Conservation (phyloP, 1,140 invertebrate species). For the Portunus trituberculatus region DNA sequence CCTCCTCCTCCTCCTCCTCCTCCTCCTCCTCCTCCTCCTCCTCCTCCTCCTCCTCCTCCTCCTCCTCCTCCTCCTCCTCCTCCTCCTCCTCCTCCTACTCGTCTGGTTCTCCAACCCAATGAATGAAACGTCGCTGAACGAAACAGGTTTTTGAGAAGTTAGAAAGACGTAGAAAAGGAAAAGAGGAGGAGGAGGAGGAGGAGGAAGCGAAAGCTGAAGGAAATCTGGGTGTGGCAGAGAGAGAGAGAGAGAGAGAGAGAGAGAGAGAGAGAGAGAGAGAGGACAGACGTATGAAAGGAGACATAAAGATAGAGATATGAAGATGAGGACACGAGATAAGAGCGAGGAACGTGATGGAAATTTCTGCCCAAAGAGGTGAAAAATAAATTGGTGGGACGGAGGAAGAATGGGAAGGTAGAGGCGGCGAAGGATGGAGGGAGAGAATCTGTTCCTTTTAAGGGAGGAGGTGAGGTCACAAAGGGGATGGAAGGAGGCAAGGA, state of each 20-base stretch:
- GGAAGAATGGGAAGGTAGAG: neutral
- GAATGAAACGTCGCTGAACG: neutral
- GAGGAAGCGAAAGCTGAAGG: too few species aligned
- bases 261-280: constrained; percentile 37
- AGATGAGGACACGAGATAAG: neutral
- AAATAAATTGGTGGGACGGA: neutral
- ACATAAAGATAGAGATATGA: neutral
- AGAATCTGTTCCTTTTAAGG: neutral
- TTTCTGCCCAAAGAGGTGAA: neutral
- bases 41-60: neutral
- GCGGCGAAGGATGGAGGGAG: neutral
- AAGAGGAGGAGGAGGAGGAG: neutral
- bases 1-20: neutral
- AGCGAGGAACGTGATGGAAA: neutral
- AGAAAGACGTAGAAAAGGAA: neutral
- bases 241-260: constrained; percentile 42
- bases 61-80: neutral
- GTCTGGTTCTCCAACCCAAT: neutral
- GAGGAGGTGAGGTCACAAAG: neutral
- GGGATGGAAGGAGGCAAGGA: neutral
- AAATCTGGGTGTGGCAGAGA: too few species aligned
- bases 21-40: neutral
- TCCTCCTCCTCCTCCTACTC: neutral
- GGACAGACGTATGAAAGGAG: neutral
- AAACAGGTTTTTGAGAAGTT: neutral